These are phyloP conservation scores for Sciurus niger DNA, from an alignment of 2,113 vertebrate genomes.

Conservation along the genomic window DNA sequence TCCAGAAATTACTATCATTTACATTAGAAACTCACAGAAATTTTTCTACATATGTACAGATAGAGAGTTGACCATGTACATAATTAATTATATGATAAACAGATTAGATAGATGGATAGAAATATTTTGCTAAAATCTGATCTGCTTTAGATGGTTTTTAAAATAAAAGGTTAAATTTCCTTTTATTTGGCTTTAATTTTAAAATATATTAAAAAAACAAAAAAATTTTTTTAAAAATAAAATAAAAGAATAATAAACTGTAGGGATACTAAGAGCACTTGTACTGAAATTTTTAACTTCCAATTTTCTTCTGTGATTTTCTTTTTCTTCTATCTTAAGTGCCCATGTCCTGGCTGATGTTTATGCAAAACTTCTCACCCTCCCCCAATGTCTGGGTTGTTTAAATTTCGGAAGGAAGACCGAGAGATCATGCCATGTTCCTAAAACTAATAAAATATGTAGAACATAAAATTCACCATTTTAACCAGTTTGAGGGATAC, in stretches of 20 bases:
- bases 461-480: background rate
- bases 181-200: too few relatives aligned
- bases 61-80: background rate
- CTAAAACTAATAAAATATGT: background rate
- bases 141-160: background rate
- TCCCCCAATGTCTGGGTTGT: background rate
- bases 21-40: background rate
- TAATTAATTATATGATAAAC: background rate
- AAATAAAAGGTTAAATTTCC: too few relatives aligned
- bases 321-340: background rate
- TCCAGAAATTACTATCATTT: slow-evolving; percentile 32
- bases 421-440: background rate
- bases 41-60: background rate
- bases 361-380: background rate
- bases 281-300: background rate
- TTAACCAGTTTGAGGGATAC: too few relatives aligned
- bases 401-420: background rate
- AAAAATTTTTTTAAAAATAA: too few relatives aligned
- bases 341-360: background rate
- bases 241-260: too few relatives aligned
- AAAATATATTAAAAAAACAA: too few relatives aligned
- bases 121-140: slow-evolving; percentile 17
- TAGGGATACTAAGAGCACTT: too few relatives aligned
- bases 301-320: background rate
- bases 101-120: background rate